Evolutionary conservation across 2,797 vertebrate species (phyloP).

Genomic region (Hafferia zeledoni): DNA sequence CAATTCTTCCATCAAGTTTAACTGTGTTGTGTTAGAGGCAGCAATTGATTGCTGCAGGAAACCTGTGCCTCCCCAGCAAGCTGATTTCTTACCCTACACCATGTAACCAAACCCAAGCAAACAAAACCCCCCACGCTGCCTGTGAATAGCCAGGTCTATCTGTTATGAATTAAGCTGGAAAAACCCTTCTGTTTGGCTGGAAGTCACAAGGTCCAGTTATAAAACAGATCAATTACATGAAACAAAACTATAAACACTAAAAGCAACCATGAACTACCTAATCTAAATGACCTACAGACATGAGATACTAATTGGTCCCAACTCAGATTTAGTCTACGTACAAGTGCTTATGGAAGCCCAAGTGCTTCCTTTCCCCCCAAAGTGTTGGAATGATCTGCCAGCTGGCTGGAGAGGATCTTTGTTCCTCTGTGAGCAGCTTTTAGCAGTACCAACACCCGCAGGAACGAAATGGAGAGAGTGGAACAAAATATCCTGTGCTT

Average conservation of each 20-base stretch:
- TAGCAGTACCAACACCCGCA: not conserved
- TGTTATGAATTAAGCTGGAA: not conserved
- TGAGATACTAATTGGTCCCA: not conserved
- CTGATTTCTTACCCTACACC: not conserved
- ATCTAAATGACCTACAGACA: not conserved
- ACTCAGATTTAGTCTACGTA: not conserved
- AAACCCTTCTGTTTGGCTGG: not conserved
- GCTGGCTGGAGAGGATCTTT: not conserved
- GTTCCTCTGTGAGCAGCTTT: not conserved
- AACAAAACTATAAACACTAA: not conserved
- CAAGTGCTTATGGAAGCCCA: not conserved
- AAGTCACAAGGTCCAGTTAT: not conserved
- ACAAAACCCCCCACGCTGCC: rapidly evolving
- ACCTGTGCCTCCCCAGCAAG: not conserved
- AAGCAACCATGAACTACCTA: not conserved
- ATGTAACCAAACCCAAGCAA: not conserved
- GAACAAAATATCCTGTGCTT: not conserved
- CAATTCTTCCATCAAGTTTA: slow-evolving; percentile 12
- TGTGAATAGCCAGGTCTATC: not conserved
- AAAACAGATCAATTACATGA: not conserved
- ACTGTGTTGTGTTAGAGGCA: not conserved
- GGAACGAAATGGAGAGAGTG: not conserved
- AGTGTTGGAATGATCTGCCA: not conserved
- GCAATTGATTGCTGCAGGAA: not conserved
- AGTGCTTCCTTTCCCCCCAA: not conserved